Evolutionary conservation across 2,113 vertebrate genomes (phyloP), one percentile per base, ranked within the genome.

Genomic region (Albula goreensis): DNA sequence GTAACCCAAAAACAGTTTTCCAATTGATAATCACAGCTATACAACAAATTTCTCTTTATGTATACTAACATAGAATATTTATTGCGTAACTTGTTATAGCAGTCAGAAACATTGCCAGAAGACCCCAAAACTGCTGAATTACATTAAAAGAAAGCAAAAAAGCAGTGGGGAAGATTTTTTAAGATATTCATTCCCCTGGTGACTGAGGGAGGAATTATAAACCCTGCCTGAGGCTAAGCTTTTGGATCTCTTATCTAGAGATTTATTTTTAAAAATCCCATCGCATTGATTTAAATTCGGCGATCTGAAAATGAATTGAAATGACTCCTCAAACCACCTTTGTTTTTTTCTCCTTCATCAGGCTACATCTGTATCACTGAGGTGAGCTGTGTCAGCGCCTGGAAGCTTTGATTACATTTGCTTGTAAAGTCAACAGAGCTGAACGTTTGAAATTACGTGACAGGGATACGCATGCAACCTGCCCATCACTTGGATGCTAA

Each of bases 271-370:
- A 85, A 74, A 88, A 89, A 91, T 90, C 89, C 88, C 77, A 84
- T 86, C 60, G 87, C 84, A 91, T 90, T 88, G 88, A 88, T 90
- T 83, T 88, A 88, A 88, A 85, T 89, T 90, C 89, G 88, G 87
- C 90, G 85, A 91, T 92, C 83, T 90, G 90, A 86, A 87, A 89
- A 92, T 91, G 86, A 90, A 90, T 90, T 50, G 81, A 66, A 74
- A 85, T 66, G 78, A 48, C 84, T 77, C 41, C 66, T 86, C 52
- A 84, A 57, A 87, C 6, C 15, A 52, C 78, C 74, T 49, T 82
- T 81, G 53, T 12, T 83, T 77, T 80, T 52, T 13, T 84, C 6
- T 77, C 70, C n/a, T 31, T 50, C 53, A 12, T 56, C 56, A 56
- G 56, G 13, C 74, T 56, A 19, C 31, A 4, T 70, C 51, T 79